phyloP scores from a whole-genome alignment of 1,140 invertebrate genomes.

The Zaprionus ghesquierei region DNA sequence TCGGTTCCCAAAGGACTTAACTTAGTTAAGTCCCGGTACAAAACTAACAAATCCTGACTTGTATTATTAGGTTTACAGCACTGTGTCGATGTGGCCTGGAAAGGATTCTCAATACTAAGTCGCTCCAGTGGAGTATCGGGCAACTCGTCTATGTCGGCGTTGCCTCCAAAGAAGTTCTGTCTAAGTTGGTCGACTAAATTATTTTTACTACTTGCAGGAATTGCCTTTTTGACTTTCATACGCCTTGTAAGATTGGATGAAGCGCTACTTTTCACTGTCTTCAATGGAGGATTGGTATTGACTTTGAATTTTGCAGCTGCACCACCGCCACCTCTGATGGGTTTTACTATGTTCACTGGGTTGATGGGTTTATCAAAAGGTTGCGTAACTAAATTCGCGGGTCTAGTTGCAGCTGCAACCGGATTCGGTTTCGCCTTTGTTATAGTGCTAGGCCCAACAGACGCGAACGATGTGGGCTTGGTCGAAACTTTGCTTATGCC shows the following conservation, averaged over 20 bases:
- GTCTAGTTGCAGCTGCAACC: not conserved
- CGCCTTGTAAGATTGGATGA: conserved; percentile 8
- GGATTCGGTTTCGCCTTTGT: not conserved
- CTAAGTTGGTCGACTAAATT: conserved; percentile 2
- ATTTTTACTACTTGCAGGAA: conserved; percentile 2
- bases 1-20: conserved; percentile 40
- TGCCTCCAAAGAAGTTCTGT: conserved; percentile 17
- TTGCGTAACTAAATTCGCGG: conserved; percentile 26
- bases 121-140: conserved; percentile 56
- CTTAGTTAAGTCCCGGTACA: not conserved
- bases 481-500: not conserved
- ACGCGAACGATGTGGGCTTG: not conserved
- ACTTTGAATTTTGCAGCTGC: conserved; percentile 49
- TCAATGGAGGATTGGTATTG: not conserved
- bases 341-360: conserved; percentile 23
- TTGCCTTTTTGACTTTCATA: conserved; percentile 44
- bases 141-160: not conserved
- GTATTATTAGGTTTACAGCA: conserved; percentile 12
- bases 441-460: not conserved
- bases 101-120: conserved; percentile 38
- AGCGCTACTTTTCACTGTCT: not conserved
- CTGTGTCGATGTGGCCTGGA: conserved; percentile 60
- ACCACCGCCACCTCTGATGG: conserved; percentile 27
- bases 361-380: conserved; percentile 36
- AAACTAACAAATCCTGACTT: conserved; percentile 8